Percentiles rank a stretch among this genome's conserved stretches.
Evolutionary conservation across 2,888 invertebrate genomes (phyloP).

Genomic region (Vannuccia rotundouncinata): DNA sequence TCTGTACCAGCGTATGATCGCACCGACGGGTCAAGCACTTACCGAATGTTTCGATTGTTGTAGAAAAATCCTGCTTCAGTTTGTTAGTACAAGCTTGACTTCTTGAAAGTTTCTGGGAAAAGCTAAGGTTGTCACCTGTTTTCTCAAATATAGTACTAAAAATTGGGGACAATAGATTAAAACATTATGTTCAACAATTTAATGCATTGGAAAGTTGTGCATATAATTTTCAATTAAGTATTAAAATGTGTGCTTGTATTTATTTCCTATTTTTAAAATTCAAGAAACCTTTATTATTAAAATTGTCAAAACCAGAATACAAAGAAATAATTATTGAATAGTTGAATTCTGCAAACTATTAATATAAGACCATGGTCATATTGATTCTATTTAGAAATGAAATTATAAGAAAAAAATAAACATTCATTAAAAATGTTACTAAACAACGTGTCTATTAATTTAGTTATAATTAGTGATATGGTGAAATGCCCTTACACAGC

Average conservation of each 20-base stretch:
- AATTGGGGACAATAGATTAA: not conserved
- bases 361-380: too few relatives aligned
- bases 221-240: too few relatives aligned
- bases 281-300: too few relatives aligned
- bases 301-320: not conserved
- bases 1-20: too few relatives aligned
- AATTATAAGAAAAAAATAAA: not conserved
- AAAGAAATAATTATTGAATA: not conserved
- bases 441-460: too few relatives aligned
- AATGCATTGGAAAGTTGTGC: too few relatives aligned
- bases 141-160: not conserved
- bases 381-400: too few relatives aligned
- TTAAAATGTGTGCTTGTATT: too few relatives aligned
- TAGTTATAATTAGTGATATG: too few relatives aligned
- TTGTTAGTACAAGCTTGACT: not conserved
- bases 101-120: not conserved
- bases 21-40: not conserved
- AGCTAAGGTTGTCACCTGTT: not conserved
- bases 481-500: constrained; percentile 1
- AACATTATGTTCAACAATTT: too few relatives aligned
- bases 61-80: not conserved
- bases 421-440: not conserved
- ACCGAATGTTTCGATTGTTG: not conserved
- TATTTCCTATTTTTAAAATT: too few relatives aligned
- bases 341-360: not conserved